Evolutionary conservation across 2,797 vertebrate genomes (phyloP).

Genomic region (Hyperoplus immaculatus): DNA sequence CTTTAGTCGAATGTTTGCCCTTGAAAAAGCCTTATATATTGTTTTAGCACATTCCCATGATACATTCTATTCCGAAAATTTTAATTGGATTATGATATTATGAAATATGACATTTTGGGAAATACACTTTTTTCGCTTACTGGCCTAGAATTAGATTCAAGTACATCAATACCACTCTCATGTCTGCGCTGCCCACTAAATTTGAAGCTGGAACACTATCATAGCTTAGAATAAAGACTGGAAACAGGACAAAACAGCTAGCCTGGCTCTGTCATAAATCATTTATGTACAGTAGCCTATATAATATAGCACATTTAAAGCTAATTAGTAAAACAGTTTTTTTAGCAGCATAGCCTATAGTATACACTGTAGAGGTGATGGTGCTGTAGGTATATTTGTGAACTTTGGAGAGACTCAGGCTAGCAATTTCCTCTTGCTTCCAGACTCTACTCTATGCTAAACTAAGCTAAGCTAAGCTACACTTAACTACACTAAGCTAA

Average conservation of each 20-base stretch:
- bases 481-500: constrained; percentile 26
- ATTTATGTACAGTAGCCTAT: neutral
- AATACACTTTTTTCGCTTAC: neutral
- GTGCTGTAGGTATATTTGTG: neutral
- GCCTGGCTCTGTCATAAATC: neutral
- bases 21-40: neutral
- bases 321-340: no score
- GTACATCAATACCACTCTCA: neutral
- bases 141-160: neutral
- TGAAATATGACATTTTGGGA: neutral
- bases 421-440: neutral
- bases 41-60: constrained; percentile 39
- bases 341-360: no score
- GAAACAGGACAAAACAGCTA: neutral
- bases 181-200: neutral
- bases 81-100: neutral
- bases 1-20: neutral
- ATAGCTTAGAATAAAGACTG: constrained; percentile 4
- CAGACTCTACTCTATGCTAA: constrained; percentile 20
- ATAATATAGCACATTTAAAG: neutral
- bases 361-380: neutral
- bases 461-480: constrained; percentile 17
- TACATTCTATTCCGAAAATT: neutral
- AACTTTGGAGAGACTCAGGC: no score
- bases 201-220: neutral